phyloP scores from a whole-genome alignment of 2,797 vertebrate genomes.

The Nannoperca australis region DNA sequence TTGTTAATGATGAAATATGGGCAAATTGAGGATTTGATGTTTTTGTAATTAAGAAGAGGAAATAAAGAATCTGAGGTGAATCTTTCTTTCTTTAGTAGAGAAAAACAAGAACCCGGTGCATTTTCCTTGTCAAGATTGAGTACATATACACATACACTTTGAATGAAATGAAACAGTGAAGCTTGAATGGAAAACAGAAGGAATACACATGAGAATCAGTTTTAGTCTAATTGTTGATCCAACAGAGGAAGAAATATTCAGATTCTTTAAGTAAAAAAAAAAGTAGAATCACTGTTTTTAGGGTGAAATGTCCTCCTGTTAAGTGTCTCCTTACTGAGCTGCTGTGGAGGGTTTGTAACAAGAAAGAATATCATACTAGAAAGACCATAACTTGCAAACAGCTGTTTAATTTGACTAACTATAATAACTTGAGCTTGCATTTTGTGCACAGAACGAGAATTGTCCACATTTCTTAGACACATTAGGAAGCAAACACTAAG shows the following conservation, averaged over 20 bases:
- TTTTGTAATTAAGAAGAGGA: slow-evolving; percentile 80
- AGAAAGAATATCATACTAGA: background rate
- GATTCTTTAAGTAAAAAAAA: background rate
- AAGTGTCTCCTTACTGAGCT: background rate
- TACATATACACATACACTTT: background rate
- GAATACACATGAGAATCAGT: background rate
- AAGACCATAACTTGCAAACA: background rate
- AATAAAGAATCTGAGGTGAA: slow-evolving; percentile 75
- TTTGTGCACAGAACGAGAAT: background rate
- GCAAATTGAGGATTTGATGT: slow-evolving; percentile 56
- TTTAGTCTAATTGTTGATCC: background rate
- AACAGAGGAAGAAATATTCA: background rate
- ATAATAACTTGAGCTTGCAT: background rate
- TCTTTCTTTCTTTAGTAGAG: background rate
- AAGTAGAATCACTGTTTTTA: background rate
- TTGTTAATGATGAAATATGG: slow-evolving; percentile 40
- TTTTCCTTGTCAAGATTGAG: background rate
- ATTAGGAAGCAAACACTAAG: background rate
- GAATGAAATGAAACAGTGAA: background rate
- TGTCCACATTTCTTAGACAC: background rate
- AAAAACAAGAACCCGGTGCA: background rate
- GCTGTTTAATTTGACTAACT: background rate
- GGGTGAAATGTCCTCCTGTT: background rate
- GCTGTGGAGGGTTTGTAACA: background rate
- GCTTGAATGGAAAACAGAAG: background rate